Conservation (phyloP, 2,888 invertebrate genomes). For the Parnassius orleans region DNA sequence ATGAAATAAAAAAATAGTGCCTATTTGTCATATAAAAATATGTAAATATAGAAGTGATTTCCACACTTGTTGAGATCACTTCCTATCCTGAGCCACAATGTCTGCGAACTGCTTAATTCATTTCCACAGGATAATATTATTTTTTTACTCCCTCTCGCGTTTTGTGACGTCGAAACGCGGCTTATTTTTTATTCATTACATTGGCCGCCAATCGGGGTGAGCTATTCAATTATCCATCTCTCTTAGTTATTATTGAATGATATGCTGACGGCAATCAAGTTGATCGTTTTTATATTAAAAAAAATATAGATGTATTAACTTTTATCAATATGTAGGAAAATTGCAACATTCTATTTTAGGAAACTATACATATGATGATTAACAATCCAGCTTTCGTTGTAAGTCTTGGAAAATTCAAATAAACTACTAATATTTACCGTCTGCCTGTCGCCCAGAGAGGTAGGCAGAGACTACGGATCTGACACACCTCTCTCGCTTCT, state of each 20-base stretch:
- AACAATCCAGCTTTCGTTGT: too few relatives aligned
- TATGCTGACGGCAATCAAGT: constrained; percentile 63
- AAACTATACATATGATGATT: too few relatives aligned
- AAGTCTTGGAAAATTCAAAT: too few relatives aligned
- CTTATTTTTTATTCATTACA: constrained; percentile 78
- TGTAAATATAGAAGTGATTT: constrained; percentile 14
- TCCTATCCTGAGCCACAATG: constrained; percentile 50
- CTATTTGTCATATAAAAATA: too few relatives aligned
- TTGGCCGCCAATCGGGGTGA: constrained; percentile 61
- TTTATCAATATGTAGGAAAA: too few relatives aligned
- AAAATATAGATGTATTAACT: background rate
- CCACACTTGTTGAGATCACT: constrained; percentile 31
- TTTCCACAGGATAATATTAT: constrained; percentile 81
- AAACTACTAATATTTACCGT: too few relatives aligned
- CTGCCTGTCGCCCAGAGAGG: too few relatives aligned
- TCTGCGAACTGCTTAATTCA: constrained; percentile 78
- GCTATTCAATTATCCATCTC: constrained; percentile 53
- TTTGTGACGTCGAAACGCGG: constrained; percentile 66
- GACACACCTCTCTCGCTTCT: too few relatives aligned
- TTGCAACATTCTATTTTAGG: too few relatives aligned
- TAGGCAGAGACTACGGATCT: too few relatives aligned
- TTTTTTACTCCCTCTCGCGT: constrained; percentile 76
- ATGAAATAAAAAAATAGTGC: too few relatives aligned
- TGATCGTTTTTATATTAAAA: background rate
- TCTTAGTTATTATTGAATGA: constrained; percentile 59